phyloP scores from a whole-genome alignment of 2,113 vertebrate species.

The Agelaius tricolor region DNA sequence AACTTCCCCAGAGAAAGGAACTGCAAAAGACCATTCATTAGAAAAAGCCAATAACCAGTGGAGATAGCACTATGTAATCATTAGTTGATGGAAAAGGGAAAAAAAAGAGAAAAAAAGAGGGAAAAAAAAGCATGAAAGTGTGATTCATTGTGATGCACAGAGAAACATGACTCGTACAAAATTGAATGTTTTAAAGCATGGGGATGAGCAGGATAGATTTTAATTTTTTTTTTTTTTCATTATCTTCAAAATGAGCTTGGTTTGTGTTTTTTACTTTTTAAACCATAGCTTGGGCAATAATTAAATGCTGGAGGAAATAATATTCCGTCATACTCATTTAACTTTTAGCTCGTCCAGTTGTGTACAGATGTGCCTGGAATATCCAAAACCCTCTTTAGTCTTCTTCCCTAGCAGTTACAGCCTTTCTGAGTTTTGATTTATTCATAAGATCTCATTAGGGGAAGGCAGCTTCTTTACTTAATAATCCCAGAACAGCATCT shows the following conservation, averaged over 20 bases:
- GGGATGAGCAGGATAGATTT: background rate
- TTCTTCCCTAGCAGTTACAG: background rate
- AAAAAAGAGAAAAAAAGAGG: accelerated
- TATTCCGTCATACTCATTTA: background rate
- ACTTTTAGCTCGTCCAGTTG: background rate
- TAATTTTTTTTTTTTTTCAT: background rate
- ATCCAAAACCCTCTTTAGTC: background rate
- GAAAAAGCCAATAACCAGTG: background rate
- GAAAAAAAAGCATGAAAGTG: accelerated
- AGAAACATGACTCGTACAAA: background rate
- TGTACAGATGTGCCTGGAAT: background rate
- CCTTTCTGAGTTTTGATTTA: background rate
- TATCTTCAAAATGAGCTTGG: background rate
- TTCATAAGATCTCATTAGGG: background rate
- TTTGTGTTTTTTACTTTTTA: background rate
- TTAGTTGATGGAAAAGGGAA: background rate
- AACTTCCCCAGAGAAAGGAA: background rate
- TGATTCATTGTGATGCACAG: background rate
- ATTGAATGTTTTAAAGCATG: background rate
- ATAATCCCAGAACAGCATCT: background rate
- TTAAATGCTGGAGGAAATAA: background rate
- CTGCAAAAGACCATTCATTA: background rate
- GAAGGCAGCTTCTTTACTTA: background rate
- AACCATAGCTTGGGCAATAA: background rate
- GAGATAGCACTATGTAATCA: background rate